Evolutionary conservation across 2,797 vertebrate species (phyloP).

Genomic region (Darevskia nairensis): DNA sequence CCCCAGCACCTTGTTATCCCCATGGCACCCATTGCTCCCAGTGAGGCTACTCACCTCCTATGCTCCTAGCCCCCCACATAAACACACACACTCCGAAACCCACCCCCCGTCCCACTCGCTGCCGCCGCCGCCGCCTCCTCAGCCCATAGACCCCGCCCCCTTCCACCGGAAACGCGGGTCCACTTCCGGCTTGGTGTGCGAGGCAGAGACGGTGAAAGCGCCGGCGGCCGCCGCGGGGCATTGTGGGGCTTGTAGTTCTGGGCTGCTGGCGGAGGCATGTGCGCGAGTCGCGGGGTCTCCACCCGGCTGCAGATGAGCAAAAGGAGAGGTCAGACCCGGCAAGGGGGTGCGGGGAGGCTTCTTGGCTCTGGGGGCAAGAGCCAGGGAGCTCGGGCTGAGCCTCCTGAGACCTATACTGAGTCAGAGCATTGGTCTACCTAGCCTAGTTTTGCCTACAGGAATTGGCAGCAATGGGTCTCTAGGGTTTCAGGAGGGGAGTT

Average conservation of each 20-base stretch:
- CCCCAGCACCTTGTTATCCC: neutral
- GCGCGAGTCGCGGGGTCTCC: neutral
- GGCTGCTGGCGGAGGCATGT: neutral
- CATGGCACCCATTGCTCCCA: neutral
- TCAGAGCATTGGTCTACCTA: neutral
- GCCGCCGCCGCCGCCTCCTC: neutral
- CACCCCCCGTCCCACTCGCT: neutral
- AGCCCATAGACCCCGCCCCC: neutral
- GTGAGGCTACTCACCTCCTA: neutral
- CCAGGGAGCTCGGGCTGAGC: neutral
- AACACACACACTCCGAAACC: neutral
- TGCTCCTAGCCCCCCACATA: neutral
- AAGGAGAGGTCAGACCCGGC: neutral
- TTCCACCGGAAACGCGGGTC: neutral
- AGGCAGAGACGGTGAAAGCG: neutral
- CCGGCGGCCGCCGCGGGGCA: constrained; percentile 15
- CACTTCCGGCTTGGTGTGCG: neutral
- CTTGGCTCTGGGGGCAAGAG: neutral
- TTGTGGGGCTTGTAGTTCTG: constrained; percentile 21
- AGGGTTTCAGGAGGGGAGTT: neutral
- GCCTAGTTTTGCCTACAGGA: neutral
- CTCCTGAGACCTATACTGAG: too few relatives aligned
- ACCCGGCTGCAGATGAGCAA: neutral
- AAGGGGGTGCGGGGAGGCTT: too few relatives aligned
- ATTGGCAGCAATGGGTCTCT: neutral